Conservation (phyloP, 1,140 invertebrate genomes). For the Drosophila yakuba region DNA sequence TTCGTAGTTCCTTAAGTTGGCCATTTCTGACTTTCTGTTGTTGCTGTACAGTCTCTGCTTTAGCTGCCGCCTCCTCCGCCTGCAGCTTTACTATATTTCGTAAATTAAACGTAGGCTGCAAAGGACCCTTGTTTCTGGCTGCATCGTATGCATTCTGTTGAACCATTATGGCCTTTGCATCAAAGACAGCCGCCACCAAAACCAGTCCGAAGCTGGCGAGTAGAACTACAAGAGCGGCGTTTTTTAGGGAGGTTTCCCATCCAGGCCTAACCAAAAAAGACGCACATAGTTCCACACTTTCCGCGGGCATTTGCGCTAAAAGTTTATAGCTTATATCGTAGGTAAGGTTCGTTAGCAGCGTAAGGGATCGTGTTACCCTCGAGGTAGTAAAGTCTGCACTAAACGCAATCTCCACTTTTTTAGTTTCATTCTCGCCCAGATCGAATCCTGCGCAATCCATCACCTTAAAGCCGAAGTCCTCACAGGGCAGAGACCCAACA, state of each 20-base stretch:
- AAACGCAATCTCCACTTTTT: slow-evolving; percentile 95
- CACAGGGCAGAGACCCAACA: slow-evolving; percentile 91
- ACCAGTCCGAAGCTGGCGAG: slow-evolving; percentile 88
- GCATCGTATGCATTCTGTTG: slow-evolving; percentile 86
- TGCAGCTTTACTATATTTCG: slow-evolving; percentile 84
- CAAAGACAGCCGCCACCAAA: slow-evolving; percentile 89
- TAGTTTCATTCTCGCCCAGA: slow-evolving; percentile 92
- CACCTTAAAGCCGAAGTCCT: slow-evolving; percentile 94
- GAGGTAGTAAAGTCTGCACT: slow-evolving; percentile 96
- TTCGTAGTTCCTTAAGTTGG: slow-evolving; percentile 55
- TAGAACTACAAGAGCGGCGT: slow-evolving; percentile 88
- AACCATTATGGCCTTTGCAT: slow-evolving; percentile 89
- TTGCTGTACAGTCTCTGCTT: slow-evolving; percentile 37
- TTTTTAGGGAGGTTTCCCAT: slow-evolving; percentile 92
- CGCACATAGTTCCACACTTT: slow-evolving; percentile 91
- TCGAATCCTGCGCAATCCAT: slow-evolving; percentile 93
- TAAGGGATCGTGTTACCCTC: slow-evolving; percentile 88
- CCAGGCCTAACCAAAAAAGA: slow-evolving; percentile 90
- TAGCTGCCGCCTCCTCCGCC: slow-evolving; percentile 46
- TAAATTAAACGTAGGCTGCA: slow-evolving; percentile 88
- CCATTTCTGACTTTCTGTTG: slow-evolving; percentile 28
- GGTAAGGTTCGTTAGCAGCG: slow-evolving; percentile 87
- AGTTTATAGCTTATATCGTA: slow-evolving; percentile 90
- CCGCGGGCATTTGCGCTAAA: slow-evolving; percentile 91
- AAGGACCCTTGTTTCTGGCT: slow-evolving; percentile 85